Evolutionary conservation across 2,888 invertebrate genomes (phyloP).

Genomic region (Acanthopleura granulata): DNA sequence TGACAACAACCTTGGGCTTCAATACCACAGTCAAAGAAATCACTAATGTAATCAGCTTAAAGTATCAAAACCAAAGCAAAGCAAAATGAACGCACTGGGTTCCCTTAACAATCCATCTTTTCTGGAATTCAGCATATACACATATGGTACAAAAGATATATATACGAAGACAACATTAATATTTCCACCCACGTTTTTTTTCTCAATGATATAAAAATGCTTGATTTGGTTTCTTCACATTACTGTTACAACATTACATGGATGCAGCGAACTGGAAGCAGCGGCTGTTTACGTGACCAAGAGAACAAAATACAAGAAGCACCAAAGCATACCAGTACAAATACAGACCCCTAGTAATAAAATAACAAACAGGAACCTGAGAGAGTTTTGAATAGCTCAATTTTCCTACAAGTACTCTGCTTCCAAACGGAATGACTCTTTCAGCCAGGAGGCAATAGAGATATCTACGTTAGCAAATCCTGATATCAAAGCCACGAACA

Average conservation of each 20-base stretch:
- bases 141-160: conserved; percentile 19
- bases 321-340: no score
- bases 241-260: no score
- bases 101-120: neutral
- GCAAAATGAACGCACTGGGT: neutral
- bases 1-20: neutral
- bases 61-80: neutral
- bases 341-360: no score
- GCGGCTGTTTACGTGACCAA: no score
- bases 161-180: conserved; percentile 15
- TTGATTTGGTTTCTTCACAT: neutral
- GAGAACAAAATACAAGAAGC: no score
- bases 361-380: no score
- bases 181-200: neutral
- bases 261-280: no score
- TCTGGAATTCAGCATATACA: conserved; percentile 17
- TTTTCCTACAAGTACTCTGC: neutral
- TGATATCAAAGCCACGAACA: neutral
- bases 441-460: neutral
- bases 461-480: conserved; percentile 2
- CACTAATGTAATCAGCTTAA: no score
- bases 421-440: conserved; percentile 18
- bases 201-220: conserved; percentile 15
- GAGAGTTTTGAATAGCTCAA: no score
- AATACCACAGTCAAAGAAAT: neutral